Evolutionary conservation across 2,797 vertebrate species (phyloP).

Genomic region (Argya squamiceps): DNA sequence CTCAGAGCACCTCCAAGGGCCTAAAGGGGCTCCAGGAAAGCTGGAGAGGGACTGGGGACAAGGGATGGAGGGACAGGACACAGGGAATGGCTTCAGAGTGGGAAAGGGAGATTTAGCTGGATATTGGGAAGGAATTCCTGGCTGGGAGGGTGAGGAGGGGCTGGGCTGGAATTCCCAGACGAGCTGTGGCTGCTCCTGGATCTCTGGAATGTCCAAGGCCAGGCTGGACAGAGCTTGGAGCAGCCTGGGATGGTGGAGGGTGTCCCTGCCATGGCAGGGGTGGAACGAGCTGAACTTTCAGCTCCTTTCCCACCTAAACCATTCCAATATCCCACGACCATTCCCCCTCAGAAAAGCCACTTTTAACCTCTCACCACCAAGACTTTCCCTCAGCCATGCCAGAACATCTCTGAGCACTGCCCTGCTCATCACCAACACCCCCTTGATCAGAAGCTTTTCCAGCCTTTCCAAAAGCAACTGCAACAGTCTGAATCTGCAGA

Average conservation of each 20-base stretch:
- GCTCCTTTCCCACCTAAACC: neutral
- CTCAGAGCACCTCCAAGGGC: neutral
- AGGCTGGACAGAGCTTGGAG: fast-evolving
- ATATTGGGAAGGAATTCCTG: neutral
- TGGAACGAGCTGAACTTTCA: fast-evolving
- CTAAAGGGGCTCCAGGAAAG: neutral
- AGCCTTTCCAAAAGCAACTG: fast-evolving
- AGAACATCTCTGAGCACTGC: neutral
- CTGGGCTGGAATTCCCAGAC: neutral
- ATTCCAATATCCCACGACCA: fast-evolving
- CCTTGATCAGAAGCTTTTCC: neutral
- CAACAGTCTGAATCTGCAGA: neutral
- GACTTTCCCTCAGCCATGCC: neutral
- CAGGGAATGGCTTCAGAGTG: neutral
- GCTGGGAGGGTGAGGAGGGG: neutral
- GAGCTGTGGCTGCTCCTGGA: neutral
- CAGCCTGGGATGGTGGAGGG: fast-evolving
- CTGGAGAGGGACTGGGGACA: neutral
- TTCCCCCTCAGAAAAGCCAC: neutral
- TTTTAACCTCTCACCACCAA: neutral
- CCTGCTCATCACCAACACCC: neutral
- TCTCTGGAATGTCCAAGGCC: neutral
- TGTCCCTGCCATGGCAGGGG: neutral
- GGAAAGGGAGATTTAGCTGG: neutral
- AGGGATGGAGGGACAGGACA: neutral